Conservation (phyloP, 2,113 vertebrate genomes). For the Dicaeum eximium region DNA sequence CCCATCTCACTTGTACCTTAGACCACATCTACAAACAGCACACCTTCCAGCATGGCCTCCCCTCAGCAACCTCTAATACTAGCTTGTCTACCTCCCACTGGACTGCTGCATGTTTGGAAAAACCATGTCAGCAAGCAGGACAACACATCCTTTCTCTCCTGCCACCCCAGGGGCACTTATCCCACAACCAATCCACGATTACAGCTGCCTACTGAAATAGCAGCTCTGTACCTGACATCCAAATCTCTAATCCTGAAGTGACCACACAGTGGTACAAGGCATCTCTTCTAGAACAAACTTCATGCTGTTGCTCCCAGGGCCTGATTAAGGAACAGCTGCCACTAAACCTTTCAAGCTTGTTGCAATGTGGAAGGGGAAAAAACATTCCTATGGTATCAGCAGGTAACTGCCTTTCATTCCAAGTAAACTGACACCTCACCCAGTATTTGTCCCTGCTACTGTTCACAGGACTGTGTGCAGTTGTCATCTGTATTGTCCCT, state of each 20-base stretch:
- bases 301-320: background rate
- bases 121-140: background rate
- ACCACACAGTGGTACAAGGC: background rate
- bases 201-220: background rate
- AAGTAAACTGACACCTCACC: background rate
- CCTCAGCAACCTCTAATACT: background rate
- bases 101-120: background rate
- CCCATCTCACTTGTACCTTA: background rate
- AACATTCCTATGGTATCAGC: background rate
- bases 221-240: background rate
- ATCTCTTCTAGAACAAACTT: background rate
- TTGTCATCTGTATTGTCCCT: background rate
- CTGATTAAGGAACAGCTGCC: background rate
- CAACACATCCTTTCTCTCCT: background rate
- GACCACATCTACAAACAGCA: background rate
- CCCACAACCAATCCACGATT: background rate
- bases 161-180: background rate
- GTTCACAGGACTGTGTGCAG: background rate
- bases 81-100: background rate
- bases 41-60: fast-evolving
- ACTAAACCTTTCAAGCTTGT: background rate
- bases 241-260: background rate
- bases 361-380: background rate
- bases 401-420: background rate
- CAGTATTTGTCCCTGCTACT: background rate